A percentile compares a stretch with the other conserved stretches of the same genome.
These are phyloP conservation scores for Strigamia crassipes DNA, from an alignment of 2,888 invertebrate species.

Conservation along the genomic window DNA sequence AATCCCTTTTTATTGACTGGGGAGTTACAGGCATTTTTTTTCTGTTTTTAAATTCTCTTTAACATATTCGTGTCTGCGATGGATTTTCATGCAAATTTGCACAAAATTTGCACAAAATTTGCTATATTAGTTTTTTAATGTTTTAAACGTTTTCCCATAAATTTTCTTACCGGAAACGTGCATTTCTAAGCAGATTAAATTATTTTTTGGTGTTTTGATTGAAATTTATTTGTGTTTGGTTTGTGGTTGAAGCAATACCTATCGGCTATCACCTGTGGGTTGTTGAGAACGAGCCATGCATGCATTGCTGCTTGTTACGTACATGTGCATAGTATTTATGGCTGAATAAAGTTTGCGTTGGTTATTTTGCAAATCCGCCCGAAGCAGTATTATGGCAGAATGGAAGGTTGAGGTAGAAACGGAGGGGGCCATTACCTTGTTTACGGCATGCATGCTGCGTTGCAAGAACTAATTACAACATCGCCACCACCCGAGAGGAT, in stretches of 20 bases:
- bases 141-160: not conserved
- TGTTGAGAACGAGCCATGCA: constrained; percentile 11
- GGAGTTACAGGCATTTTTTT: not conserved
- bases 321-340: constrained; percentile 1
- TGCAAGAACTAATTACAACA: constrained; percentile 35
- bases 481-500: constrained; percentile 25
- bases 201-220: not conserved
- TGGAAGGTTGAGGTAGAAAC: not conserved
- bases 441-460: not conserved
- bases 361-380: constrained; percentile 1
- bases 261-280: not conserved
- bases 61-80: not conserved
- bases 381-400: not conserved
- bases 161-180: too few species aligned
- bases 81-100: not conserved
- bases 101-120: not conserved
- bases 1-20: not conserved
- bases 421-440: constrained; percentile 25
- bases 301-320: constrained; percentile 4
- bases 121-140: not conserved
- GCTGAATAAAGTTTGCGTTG: constrained; percentile 5
- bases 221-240: not conserved
- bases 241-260: not conserved
- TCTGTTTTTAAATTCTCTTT: not conserved
- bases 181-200: not conserved